Evolutionary conservation across 2,888 invertebrate species (phyloP).

Genomic region (Ophraella communa): DNA sequence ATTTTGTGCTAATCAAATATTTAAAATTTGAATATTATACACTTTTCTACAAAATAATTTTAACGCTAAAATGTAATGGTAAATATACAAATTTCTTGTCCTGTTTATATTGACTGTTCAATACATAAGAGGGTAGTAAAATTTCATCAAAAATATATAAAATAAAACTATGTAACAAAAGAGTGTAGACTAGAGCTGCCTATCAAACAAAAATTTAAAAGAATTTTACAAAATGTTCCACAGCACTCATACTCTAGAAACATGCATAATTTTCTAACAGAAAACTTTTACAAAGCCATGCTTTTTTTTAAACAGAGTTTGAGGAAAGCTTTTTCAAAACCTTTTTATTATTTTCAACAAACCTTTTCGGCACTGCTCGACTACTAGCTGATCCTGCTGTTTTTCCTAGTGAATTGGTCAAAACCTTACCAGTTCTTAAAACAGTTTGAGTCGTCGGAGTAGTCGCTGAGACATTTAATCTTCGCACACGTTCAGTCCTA

Average conservation of each 20-base stretch:
- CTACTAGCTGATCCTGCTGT: slow-evolving; percentile 49
- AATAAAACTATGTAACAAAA: neutral
- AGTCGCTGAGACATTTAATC: slow-evolving; percentile 38
- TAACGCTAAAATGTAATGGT: too few species aligned
- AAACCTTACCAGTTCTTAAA: slow-evolving; percentile 51
- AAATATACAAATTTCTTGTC: too few species aligned
- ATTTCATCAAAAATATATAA: too few species aligned
- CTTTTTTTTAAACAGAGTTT: slow-evolving; percentile 30
- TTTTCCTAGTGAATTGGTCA: slow-evolving; percentile 48
- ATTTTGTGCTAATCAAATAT: too few species aligned
- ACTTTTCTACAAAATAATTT: too few species aligned
- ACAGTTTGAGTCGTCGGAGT: slow-evolving; percentile 44
- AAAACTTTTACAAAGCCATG: slow-evolving; percentile 35
- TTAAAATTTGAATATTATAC: too few species aligned
- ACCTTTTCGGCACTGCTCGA: slow-evolving; percentile 55
- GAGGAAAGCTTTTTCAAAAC: slow-evolving; percentile 14
- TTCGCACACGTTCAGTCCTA: slow-evolving; percentile 39
- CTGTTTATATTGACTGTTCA: too few species aligned
- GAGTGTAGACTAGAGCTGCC: neutral
- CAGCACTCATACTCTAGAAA: too few species aligned
- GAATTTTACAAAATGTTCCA: neutral
- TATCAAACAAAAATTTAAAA: neutral
- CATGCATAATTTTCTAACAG: too few species aligned
- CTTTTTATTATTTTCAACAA: slow-evolving; percentile 43
- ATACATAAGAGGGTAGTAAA: too few species aligned